A percentile compares a stretch with the other conserved stretches of the same genome.
Conservation (phyloP, 1,140 invertebrate species). For the Cardiocondyla obscurior region DNA sequence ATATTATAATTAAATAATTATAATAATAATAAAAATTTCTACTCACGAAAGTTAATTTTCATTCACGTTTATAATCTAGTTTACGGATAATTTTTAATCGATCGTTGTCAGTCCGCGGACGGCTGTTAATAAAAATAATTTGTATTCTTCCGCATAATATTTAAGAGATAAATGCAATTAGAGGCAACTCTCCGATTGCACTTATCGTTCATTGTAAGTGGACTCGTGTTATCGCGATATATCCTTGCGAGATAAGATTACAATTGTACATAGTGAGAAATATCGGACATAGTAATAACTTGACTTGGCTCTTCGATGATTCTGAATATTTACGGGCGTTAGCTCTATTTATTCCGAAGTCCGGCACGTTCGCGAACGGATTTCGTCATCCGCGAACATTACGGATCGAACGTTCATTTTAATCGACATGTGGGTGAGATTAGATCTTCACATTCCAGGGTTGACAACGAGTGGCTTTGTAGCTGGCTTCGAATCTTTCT, state of each 20-base stretch:
- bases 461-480: not conserved
- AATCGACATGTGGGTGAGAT: not conserved
- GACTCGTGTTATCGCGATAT: not conserved
- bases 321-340: not conserved
- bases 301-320: not conserved
- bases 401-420: slow-evolving; percentile 10
- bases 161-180: not conserved
- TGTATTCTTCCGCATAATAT: not conserved
- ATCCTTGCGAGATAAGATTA: slow-evolving; percentile 45
- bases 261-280: not conserved
- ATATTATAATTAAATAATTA: too few species aligned
- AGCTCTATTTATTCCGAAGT: not conserved
- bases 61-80: not conserved
- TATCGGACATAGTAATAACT: slow-evolving; percentile 20
- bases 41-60: not conserved
- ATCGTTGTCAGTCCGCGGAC: too few species aligned
- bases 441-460: not conserved
- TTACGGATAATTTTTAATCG: not conserved
- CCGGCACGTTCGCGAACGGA: not conserved
- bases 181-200: not conserved
- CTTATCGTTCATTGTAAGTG: slow-evolving; percentile 18
- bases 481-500: not conserved
- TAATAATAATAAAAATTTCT: too few species aligned
- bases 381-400: slow-evolving; percentile 11
- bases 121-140: not conserved